These are phyloP conservation scores for Prochilodus magdalenae DNA, from an alignment of 2,113 vertebrate genomes.

Conservation along the genomic window DNA sequence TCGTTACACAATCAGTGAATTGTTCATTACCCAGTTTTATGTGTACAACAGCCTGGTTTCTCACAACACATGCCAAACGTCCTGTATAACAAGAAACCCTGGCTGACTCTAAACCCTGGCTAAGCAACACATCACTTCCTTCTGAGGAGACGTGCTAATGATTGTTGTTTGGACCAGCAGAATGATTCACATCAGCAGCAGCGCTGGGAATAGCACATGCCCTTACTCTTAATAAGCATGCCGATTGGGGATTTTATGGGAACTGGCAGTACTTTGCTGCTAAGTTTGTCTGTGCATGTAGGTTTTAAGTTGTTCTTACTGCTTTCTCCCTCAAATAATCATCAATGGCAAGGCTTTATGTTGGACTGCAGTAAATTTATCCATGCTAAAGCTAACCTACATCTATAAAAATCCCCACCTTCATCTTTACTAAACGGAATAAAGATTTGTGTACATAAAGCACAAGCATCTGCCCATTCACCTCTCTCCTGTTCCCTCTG, in stretches of 20 bases:
- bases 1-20: too few species aligned
- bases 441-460: neutral
- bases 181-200: too few species aligned
- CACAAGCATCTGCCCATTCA: neutral
- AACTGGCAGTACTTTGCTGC: too few species aligned
- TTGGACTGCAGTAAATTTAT: neutral
- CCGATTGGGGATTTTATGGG: neutral
- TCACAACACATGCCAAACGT: neutral
- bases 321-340: neutral
- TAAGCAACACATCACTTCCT: neutral
- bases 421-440: neutral
- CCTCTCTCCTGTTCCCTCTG: neutral
- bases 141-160: neutral
- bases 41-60: too few species aligned
- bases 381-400: too few species aligned
- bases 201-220: neutral
- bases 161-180: too few species aligned
- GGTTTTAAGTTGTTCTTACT: neutral
- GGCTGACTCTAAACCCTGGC: neutral
- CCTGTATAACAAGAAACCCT: neutral
- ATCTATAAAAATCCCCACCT: neutral
- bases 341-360: neutral
- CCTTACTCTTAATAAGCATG: neutral
- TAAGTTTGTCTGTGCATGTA: neutral
- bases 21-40: too few species aligned